Conservation (phyloP, 2,113 vertebrate species). For the Furnarius figulus region DNA sequence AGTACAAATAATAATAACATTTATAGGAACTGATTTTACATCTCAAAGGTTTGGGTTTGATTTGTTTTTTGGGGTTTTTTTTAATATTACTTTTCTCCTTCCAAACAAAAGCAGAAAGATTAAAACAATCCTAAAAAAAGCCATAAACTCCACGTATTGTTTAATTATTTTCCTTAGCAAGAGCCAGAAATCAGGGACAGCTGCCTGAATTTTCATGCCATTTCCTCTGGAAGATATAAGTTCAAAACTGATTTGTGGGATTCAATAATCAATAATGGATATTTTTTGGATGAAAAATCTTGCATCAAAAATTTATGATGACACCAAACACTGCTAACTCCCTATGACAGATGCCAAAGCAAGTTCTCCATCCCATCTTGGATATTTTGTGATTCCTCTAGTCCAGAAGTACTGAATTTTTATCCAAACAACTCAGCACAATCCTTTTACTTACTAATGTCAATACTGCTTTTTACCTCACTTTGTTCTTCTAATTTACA, state of each 20-base stretch:
- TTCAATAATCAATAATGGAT: background rate
- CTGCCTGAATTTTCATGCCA: background rate
- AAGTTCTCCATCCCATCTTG: background rate
- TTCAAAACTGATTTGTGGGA: background rate
- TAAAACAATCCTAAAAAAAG: conserved; percentile 44
- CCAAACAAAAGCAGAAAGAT: background rate
- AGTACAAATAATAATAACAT: conserved; percentile 19
- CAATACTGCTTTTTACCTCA: conserved; percentile 49
- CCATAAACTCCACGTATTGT: background rate
- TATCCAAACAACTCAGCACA: conserved; percentile 18
- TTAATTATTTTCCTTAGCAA: conserved; percentile 23
- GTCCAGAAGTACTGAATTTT: conserved; percentile 1
- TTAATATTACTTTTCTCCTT: background rate
- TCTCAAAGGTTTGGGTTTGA: conserved; percentile 3
- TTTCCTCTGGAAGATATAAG: background rate
- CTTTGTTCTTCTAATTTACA: conserved; percentile 56
- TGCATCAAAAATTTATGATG: background rate
- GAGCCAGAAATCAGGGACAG: background rate
- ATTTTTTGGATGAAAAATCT: background rate
- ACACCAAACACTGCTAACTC: background rate
- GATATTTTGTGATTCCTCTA: background rate
- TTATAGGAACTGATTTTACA: background rate
- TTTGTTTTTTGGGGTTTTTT: background rate
- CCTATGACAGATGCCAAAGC: background rate
- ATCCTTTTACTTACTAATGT: conserved; percentile 41